Conservation (phyloP, 1,140 invertebrate species). For the Mesaphorura yosii region DNA sequence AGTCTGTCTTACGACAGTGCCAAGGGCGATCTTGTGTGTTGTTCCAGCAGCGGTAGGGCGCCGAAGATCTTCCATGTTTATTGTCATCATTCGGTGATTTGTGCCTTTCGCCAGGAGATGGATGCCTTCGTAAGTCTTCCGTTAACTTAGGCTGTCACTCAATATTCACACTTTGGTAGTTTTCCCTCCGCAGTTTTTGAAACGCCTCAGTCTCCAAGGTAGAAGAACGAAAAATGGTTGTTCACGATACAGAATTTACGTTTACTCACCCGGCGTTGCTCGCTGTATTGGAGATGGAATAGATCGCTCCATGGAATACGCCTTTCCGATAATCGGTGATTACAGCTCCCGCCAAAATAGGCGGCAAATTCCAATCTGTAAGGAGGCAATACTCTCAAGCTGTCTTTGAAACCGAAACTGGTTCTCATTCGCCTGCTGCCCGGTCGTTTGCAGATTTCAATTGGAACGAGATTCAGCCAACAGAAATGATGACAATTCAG, state of each 20-base stretch:
- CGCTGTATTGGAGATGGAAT: slow-evolving; percentile 8
- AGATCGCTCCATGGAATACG: slow-evolving; percentile 1
- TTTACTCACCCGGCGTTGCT: not conserved
- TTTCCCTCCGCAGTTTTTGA: not conserved
- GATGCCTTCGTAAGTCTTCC: not conserved
- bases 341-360: not conserved
- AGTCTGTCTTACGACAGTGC: not conserved
- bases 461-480: slow-evolving; percentile 3
- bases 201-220: not conserved
- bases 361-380: not conserved
- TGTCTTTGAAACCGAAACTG: no score
- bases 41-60: not conserved
- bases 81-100: slow-evolving; percentile 2
- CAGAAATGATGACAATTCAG: not conserved
- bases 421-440: no score
- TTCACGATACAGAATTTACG: not conserved
- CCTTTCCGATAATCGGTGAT: not conserved
- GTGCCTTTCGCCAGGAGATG: not conserved
- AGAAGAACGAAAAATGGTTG: slow-evolving; percentile 1
- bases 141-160: not conserved
- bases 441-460: slow-evolving; percentile 6
- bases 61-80: slow-evolving; percentile 1
- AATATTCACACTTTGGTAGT: not conserved
- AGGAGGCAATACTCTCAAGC: no score
- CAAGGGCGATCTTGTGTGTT: not conserved